Percentiles rank a stretch among this genome's conserved stretches.
Conservation (phyloP, 2,888 invertebrate species). For the Congeria kusceri region DNA sequence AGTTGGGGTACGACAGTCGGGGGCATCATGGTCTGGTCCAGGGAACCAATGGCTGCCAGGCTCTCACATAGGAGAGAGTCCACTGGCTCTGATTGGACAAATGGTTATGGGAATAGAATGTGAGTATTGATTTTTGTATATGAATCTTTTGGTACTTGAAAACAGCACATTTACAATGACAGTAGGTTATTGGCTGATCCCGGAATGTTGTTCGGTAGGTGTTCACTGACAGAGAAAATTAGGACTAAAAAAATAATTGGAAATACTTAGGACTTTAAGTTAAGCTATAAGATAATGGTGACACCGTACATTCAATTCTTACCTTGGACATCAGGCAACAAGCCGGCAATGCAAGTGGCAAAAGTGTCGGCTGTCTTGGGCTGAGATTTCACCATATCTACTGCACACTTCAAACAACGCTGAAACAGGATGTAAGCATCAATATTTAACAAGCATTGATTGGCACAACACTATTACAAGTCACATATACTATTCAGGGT, state of each 20-base stretch:
- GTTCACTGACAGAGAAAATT: no score
- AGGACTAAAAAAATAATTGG: no score
- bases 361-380: conserved; percentile 74
- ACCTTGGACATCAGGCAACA: conserved; percentile 72
- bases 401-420: conserved; percentile 79
- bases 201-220: no score
- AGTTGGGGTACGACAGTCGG: conserved; percentile 87
- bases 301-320: conserved; percentile 5
- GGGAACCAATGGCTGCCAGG: conserved; percentile 91
- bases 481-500: no score
- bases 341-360: conserved; percentile 75
- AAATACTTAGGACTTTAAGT: background rate
- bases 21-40: conserved; percentile 88
- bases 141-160: no score
- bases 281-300: background rate
- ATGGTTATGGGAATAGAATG: no score
- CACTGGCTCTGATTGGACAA: conserved; percentile 49
- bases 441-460: background rate
- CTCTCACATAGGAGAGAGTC: conserved; percentile 89
- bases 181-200: no score
- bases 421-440: conserved; percentile 45
- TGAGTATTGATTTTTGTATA: no score
- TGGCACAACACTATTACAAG: background rate
- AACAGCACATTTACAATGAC: no score
- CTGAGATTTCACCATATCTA: conserved; percentile 85